Conservation (phyloP, 2,797 vertebrate genomes). For the Melanotaenia parkinsoni region DNA sequence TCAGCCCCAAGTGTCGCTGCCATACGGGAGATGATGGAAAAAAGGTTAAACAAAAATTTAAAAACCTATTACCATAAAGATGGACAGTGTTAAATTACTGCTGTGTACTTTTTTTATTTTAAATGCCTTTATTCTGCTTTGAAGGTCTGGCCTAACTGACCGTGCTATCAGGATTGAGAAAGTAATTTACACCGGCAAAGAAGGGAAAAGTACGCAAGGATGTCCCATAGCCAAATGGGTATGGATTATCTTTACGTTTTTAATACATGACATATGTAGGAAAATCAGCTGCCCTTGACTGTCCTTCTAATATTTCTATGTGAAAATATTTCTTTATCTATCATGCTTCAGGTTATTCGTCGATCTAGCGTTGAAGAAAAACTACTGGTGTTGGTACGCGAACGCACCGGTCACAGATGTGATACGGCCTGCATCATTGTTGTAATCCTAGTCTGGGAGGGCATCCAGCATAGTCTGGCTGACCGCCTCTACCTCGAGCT, state of each 20-base stretch:
- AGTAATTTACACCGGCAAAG: slow-evolving; percentile 97
- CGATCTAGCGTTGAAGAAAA: slow-evolving; percentile 91
- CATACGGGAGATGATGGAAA: slow-evolving; percentile 95
- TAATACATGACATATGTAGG: background rate
- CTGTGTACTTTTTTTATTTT: slow-evolving; percentile 9
- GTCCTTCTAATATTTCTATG: background rate
- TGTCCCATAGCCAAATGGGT: slow-evolving; percentile 99
- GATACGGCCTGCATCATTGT: slow-evolving; percentile 92
- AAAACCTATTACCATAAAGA: slow-evolving; percentile 3
- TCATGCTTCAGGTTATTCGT: slow-evolving; percentile 90
- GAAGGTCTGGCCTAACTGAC: slow-evolving; percentile 93
- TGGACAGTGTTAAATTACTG: slow-evolving; percentile 1
- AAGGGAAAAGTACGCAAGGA: slow-evolving; percentile 98
- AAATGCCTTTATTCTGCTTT: slow-evolving; percentile 36
- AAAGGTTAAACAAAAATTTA: slow-evolving; percentile 85
- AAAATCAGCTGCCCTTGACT: background rate
- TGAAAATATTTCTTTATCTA: background rate
- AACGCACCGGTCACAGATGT: slow-evolving; percentile 91
- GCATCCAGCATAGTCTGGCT: slow-evolving; percentile 87
- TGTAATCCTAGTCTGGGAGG: slow-evolving; percentile 96
- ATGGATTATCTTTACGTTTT: slow-evolving; percentile 60
- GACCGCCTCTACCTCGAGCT: slow-evolving; percentile 92
- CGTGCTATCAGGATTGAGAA: slow-evolving; percentile 95
- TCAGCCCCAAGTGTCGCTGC: slow-evolving; percentile 92
- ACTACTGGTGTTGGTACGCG: slow-evolving; percentile 92